Percentiles rank a stretch among this genome's conserved stretches.
phyloP scores from a whole-genome alignment of 2,113 vertebrate species.

The Panthera uncia region DNA sequence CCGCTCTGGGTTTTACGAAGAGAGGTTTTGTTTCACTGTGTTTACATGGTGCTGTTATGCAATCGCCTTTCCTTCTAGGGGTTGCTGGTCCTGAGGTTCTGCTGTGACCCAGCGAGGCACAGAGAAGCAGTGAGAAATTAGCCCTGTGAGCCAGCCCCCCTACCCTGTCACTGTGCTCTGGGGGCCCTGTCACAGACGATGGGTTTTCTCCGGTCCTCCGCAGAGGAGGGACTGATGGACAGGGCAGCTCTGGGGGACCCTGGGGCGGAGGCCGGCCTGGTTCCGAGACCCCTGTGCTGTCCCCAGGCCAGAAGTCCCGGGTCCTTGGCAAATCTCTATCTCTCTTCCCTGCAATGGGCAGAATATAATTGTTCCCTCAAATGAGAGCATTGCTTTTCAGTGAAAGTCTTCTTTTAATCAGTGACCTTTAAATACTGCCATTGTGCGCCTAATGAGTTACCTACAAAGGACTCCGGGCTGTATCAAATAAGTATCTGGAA shows the following conservation, averaged over 20 bases:
- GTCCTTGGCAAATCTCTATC: not conserved
- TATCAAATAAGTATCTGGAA: not conserved
- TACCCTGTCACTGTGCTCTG: not conserved
- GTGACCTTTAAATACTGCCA: no score
- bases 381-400: not conserved
- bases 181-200: not conserved
- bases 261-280: not conserved
- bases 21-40: not conserved
- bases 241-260: not conserved
- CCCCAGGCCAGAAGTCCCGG: not conserved
- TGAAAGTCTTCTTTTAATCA: not conserved
- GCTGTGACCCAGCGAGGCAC: not conserved
- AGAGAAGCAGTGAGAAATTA: not conserved
- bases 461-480: no score
- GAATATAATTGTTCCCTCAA: not conserved
- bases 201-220: not conserved
- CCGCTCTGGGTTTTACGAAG: not conserved
- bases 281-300: not conserved
- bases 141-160: no score
- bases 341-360: not conserved
- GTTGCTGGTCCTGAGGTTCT: not conserved
- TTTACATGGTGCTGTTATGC: not conserved
- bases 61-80: not conserved
- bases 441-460: no score
- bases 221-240: not conserved